These are phyloP conservation scores for Poecile atricapillus DNA, from an alignment of 2,113 vertebrate species.

Conservation along the genomic window DNA sequence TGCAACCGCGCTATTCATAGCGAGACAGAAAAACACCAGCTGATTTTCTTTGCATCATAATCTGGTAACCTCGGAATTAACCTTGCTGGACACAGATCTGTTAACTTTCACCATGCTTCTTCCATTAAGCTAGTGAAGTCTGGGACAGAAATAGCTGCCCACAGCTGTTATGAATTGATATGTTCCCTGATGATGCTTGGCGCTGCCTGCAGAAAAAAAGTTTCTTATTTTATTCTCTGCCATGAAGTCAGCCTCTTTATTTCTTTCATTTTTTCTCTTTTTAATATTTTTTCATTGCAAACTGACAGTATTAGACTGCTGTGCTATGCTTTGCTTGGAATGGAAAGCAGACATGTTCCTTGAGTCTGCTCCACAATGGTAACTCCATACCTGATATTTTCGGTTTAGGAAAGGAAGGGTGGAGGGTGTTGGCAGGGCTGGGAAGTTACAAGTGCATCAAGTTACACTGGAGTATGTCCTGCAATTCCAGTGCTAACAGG, in stretches of 20 bases:
- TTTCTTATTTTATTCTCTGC: constrained; percentile 22
- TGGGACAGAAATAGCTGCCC: constrained; percentile 45
- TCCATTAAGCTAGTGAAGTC: constrained; percentile 4
- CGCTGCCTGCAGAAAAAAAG: not conserved
- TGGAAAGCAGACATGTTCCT: not conserved
- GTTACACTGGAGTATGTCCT: rapidly evolving
- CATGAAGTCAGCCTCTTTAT: not conserved
- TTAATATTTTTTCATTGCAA: not conserved
- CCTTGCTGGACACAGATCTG: constrained; percentile 43
- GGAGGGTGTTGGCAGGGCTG: not conserved
- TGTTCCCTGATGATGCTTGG: not conserved
- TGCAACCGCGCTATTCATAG: not conserved
- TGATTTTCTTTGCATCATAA: constrained; percentile 39
- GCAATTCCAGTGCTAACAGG: not conserved
- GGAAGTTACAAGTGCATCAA: not conserved
- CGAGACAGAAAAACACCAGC: not conserved
- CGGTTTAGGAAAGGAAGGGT: not conserved
- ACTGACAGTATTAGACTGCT: not conserved
- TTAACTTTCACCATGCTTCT: constrained; percentile 15
- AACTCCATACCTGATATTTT: not conserved
- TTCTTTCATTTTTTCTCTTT: not conserved
- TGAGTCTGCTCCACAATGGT: not conserved
- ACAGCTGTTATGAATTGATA: constrained; percentile 41
- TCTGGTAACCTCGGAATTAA: constrained; percentile 43
- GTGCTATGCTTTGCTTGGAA: constrained; percentile 14